These are phyloP conservation scores for Xylocampa areola DNA, from an alignment of 2,888 invertebrate genomes.

Conservation along the genomic window DNA sequence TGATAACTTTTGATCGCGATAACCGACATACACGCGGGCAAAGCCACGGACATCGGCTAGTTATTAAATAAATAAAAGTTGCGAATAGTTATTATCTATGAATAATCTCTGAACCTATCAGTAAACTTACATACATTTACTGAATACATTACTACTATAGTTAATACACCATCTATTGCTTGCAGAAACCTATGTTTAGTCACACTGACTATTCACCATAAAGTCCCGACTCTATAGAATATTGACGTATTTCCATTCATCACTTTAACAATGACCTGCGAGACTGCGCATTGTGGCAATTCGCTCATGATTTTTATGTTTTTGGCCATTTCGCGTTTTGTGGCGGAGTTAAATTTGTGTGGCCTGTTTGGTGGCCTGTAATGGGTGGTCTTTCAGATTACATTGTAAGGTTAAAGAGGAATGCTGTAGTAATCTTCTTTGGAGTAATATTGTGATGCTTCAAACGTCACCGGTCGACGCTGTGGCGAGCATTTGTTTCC, in stretches of 20 bases:
- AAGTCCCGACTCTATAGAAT: constrained; percentile 7
- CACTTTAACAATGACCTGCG: constrained; percentile 31
- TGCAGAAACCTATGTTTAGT: constrained; percentile 6
- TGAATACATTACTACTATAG: constrained; percentile 2
- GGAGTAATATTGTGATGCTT: too few species aligned
- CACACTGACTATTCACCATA: constrained; percentile 25
- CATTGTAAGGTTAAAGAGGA: constrained; percentile 27
- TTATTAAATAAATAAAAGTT: too few species aligned
- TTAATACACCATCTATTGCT: constrained; percentile 22
- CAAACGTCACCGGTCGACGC: too few species aligned
- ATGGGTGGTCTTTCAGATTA: constrained; percentile 32
- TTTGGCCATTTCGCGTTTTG: constrained; percentile 26
- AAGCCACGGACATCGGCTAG: too few species aligned
- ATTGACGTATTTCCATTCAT: constrained; percentile 43
- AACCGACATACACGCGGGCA: too few species aligned
- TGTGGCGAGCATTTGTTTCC: too few species aligned
- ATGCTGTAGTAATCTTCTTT: not conserved
- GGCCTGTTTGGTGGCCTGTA: constrained; percentile 27
- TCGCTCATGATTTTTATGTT: constrained; percentile 35
- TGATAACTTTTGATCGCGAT: too few species aligned
- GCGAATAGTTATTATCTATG: too few species aligned
- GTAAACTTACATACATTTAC: too few species aligned
- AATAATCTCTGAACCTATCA: too few species aligned
- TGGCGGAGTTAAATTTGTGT: constrained; percentile 22
- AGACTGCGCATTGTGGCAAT: constrained; percentile 26